Conservation (phyloP, 2,888 invertebrate species). For the Pseudoips prasinana region DNA sequence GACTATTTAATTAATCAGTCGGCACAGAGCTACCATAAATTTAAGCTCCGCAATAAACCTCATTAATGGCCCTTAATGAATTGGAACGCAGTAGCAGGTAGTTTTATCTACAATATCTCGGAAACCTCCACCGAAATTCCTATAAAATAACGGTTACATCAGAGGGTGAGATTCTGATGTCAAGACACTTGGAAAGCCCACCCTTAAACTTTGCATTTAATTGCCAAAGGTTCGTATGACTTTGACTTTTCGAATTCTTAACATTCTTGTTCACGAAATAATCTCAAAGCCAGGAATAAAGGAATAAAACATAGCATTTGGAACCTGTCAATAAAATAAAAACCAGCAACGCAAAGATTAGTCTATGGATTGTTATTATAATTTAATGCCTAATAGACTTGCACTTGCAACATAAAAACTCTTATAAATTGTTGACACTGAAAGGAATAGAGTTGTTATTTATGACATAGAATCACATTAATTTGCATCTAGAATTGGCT, state of each 20-base stretch:
- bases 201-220: conserved; percentile 60
- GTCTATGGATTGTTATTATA: conserved; percentile 30
- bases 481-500: too few species aligned
- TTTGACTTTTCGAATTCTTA: conserved; percentile 25
- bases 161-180: conserved; percentile 37
- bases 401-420: conserved; percentile 27
- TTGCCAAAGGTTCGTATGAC: conserved; percentile 32
- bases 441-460: conserved; percentile 22
- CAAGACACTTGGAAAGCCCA: conserved; percentile 36
- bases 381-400: conserved; percentile 32
- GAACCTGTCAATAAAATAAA: conserved; percentile 13
- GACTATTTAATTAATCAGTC: conserved; percentile 70
- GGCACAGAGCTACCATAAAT: conserved; percentile 55
- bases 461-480: too few species aligned
- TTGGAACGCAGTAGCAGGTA: conserved; percentile 74
- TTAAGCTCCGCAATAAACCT: conserved; percentile 61
- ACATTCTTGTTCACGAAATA: conserved; percentile 9
- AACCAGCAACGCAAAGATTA: conserved; percentile 30
- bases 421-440: conserved; percentile 20
- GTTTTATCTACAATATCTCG: conserved; percentile 55
- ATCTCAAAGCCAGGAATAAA: too few species aligned
- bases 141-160: conserved; percentile 58
- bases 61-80: conserved; percentile 74
- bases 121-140: conserved; percentile 48
- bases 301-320: not conserved